phyloP scores from a whole-genome alignment of 2,113 vertebrate species.

The Zapus hudsonius region DNA sequence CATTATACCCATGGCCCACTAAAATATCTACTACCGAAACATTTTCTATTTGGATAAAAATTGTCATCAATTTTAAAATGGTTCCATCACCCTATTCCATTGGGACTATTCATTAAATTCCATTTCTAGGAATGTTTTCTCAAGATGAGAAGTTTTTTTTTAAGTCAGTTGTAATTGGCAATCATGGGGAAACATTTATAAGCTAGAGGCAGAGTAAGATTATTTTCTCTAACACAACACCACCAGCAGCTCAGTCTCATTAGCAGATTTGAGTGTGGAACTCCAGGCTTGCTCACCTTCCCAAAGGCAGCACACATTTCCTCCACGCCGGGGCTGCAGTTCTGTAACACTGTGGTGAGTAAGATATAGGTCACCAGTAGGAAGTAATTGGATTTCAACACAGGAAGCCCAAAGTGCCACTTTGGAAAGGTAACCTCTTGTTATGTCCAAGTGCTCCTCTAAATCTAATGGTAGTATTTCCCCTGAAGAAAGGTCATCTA shows the following conservation, averaged over 20 bases:
- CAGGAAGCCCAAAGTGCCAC: conserved; percentile 49
- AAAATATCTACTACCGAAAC: background rate
- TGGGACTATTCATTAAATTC: background rate
- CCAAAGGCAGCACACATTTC: conserved; percentile 21
- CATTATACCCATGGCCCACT: background rate
- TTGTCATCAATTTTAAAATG: conserved; percentile 20
- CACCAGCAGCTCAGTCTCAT: conserved; percentile 17
- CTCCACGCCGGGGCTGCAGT: background rate
- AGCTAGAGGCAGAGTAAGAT: background rate
- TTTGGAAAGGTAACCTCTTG: conserved; percentile 55
- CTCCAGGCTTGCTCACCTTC: conserved; percentile 34
- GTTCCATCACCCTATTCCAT: background rate
- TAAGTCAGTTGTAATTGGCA: background rate
- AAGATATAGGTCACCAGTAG: conserved; percentile 29
- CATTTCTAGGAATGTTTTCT: conserved; percentile 28
- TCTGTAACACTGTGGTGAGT: background rate
- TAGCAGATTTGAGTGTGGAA: conserved; percentile 28
- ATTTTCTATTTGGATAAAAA: background rate
- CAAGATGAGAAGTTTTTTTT: background rate
- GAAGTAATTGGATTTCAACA: conserved; percentile 74
- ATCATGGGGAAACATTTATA: background rate
- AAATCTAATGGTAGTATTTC: conserved; percentile 43
- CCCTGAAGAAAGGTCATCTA: conserved; percentile 13
- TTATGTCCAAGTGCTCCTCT: conserved; percentile 38
- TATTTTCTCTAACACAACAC: conserved; percentile 25